These are phyloP conservation scores for Mimas tiliae DNA, from an alignment of 2,888 invertebrate genomes.

Conservation along the genomic window DNA sequence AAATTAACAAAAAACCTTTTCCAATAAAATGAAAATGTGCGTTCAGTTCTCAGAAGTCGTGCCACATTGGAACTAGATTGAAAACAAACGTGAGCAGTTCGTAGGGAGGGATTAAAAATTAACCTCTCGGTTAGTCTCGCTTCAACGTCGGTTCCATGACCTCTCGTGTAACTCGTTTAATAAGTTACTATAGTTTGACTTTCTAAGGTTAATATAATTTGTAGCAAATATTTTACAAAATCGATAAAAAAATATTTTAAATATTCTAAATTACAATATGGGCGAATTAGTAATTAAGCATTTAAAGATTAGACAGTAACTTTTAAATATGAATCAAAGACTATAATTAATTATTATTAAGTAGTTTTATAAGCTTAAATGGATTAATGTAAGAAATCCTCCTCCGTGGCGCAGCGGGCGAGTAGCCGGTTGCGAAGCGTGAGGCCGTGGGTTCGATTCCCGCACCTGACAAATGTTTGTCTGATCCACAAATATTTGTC, in stretches of 20 bases:
- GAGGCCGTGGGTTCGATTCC: too few relatives aligned
- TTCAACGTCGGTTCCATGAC: constrained; percentile 42
- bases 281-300: too few relatives aligned
- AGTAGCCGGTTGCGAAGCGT: too few relatives aligned
- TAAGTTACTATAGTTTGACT: constrained; percentile 23
- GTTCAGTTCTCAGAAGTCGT: constrained; percentile 21
- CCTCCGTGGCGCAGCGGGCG: too few relatives aligned
- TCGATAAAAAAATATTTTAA: not conserved
- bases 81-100: constrained; percentile 27
- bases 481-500: too few relatives aligned
- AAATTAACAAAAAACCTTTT: constrained; percentile 6
- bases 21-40: constrained; percentile 19
- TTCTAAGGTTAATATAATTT: constrained; percentile 8
- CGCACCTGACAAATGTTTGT: too few relatives aligned
- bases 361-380: too few relatives aligned
- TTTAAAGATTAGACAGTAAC: constrained; percentile 2
- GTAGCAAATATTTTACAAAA: not conserved
- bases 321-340: too few relatives aligned
- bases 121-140: constrained; percentile 52
- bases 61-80: constrained; percentile 25
- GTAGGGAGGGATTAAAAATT: constrained; percentile 48
- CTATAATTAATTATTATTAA: too few relatives aligned
- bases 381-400: too few relatives aligned
- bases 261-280: not conserved
- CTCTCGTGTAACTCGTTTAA: constrained; percentile 29